Percentiles rank a stretch among this genome's conserved stretches.
phyloP scores from a whole-genome alignment of 2,113 vertebrate species.

The Mustela lutreola region DNA sequence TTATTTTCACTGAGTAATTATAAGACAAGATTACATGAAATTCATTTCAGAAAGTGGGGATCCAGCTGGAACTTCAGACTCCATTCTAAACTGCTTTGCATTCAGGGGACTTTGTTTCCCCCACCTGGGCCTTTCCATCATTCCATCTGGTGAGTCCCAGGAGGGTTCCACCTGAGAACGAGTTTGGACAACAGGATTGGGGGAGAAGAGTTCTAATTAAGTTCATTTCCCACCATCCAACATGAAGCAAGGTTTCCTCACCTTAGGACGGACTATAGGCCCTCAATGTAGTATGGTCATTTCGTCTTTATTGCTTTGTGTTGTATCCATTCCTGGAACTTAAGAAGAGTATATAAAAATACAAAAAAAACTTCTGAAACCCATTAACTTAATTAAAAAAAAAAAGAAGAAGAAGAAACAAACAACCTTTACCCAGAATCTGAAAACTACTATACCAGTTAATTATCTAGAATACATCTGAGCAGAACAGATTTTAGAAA shows the following conservation, averaged over 20 bases:
- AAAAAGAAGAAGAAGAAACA: background rate
- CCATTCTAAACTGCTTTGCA: background rate
- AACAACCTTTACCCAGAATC: background rate
- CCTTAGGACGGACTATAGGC: background rate
- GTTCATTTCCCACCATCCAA: background rate
- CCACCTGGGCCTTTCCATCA: background rate
- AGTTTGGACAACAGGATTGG: background rate
- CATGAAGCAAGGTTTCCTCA: background rate
- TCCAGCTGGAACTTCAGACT: conserved; percentile 15
- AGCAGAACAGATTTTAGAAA: conserved; percentile 76
- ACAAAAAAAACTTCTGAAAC: conserved; percentile 46
- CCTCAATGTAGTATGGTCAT: background rate
- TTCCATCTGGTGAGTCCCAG: background rate
- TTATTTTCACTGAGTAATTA: background rate
- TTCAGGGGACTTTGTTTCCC: background rate
- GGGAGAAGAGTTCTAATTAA: background rate
- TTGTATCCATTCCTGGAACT: background rate
- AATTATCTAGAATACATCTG: conserved; percentile 70
- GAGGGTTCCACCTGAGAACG: background rate
- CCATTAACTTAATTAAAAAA: background rate
- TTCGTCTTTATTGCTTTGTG: background rate
- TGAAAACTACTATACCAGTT: conserved; percentile 41
- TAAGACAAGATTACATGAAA: background rate
- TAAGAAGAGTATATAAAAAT: background rate
- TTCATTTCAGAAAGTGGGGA: conserved; percentile 5